Base-by-base conservation (phyloP, 2,113 vertebrate species). In the Eptesicus fuscus region DNA sequence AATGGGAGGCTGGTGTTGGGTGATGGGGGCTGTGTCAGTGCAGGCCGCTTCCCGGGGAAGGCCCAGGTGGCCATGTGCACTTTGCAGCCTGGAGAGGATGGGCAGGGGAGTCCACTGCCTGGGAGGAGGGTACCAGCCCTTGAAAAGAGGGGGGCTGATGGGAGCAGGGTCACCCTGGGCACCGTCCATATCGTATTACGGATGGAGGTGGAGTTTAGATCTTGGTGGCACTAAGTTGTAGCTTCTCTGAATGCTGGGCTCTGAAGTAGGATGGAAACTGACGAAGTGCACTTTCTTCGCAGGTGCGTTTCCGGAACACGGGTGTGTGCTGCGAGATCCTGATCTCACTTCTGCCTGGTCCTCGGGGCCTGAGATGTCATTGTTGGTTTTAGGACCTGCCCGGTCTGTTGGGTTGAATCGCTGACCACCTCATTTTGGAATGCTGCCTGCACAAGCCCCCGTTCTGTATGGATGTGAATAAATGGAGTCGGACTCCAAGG, bases 141-240 rank as follows among this genome's bases (percentile, higher is more conserved):
- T 10, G 32, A 40, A 35, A 77, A 22, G 44, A 18, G 0, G 1
- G 23, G n/a, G 61, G 18, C 14, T 10, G 1, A 0, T 13, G 1
- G 70, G 30, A 7, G 69, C 4, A 2, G 23, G 61, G 30, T 47
- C 51, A 0, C 30, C 3, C 0, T 16, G 0, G 35, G 35, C 42
- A 7, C 49, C 42, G 5, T 17, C 18, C 9, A 5, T 18, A 0
- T 12, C 0, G 0, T 5, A 0, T 35, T 37, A 53, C 16, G 2
- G 6, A 28, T 22, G 9, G 37, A 51, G 78, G 76, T 37, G 0
- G 51, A 17, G 28, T 22, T 16, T 17, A 37, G 79, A n/a, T 47
- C 28, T 59, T 0, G 2, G 0, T 1, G 12, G 9, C 28, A 18
- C 22, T 13, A 1, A 14, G 25, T 9, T 69, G 65, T n/a, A 1